These are phyloP conservation scores for Megaustenia siamemsis DNA, from an alignment of 2,888 invertebrate genomes.

Conservation along the genomic window DNA sequence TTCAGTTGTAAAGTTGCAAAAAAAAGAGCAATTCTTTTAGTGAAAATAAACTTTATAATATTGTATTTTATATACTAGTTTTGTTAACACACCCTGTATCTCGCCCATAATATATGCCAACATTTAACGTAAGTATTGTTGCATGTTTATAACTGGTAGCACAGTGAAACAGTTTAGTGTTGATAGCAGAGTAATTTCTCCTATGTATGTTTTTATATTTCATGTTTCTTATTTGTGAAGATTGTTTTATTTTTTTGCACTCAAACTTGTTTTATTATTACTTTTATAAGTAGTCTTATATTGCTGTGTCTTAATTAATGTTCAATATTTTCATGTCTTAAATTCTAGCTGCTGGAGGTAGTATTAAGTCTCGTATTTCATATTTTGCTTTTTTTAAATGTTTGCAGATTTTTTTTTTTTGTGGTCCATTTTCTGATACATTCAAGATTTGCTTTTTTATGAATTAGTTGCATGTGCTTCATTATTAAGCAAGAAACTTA, in stretches of 20 bases:
- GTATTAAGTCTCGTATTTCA: conserved; percentile 41
- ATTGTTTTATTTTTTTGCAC: background rate
- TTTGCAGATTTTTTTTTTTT: background rate
- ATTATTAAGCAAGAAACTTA: background rate
- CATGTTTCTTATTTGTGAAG: background rate
- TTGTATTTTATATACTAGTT: too few species aligned
- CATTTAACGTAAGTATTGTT: conserved; percentile 34
- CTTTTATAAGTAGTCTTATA: background rate
- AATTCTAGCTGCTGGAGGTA: conserved; percentile 57
- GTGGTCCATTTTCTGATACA: background rate
- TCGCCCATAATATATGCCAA: conserved; percentile 6
- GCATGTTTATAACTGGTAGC: background rate
- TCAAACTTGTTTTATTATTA: background rate
- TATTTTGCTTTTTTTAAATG: conserved; percentile 1
- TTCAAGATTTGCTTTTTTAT: background rate
- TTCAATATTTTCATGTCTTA: conserved; percentile 49
- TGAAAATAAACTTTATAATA: too few species aligned
- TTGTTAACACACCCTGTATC: conserved; percentile 22
- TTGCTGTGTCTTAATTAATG: conserved; percentile 31
- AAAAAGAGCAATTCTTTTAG: too few species aligned
- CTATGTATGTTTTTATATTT: background rate
- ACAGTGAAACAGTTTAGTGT: background rate
- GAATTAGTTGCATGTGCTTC: conserved; percentile 3
- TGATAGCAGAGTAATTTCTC: background rate
- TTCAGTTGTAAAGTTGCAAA: too few species aligned